Base-by-base conservation (phyloP, 2,113 vertebrate species). In the Pogona vitticeps region DNA sequence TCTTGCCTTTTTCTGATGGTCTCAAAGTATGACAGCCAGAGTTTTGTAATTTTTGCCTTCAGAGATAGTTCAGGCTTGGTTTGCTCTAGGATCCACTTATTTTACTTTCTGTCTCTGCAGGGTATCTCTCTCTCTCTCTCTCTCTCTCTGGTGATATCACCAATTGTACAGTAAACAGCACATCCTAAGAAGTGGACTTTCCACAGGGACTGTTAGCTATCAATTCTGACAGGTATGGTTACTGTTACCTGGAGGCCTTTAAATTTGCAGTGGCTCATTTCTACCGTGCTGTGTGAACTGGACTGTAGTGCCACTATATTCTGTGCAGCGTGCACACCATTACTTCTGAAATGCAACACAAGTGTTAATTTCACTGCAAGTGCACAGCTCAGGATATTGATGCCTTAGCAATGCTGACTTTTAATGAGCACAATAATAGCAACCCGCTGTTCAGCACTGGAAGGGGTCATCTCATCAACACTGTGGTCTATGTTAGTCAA, bases 391-490 rank as follows among this genome's bases (percentile, higher is more conserved):
- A 52, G n/a, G 42, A 73, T 81, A 67, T 31, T 86, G 78, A 81
- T 56, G 40, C 15, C 71, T n/a, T 52, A 56, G 42, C 58, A 67
- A 76, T 76, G 71, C 70, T 87, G 71, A 82, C 5, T 82, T 86
- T 87, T 87, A 76, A 82, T 56, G 59, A 75, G 42, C n/a, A 52
- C n/a, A 36, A 40, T 76, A 75, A 87, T 67, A 67, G 78, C 38
- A 81, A 42, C 59, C 85, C 40, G 36, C 85, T 86, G 85, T 67
- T 65, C 36, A 75, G 71, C 71, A 31, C 40, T 31, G 79, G 68
- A 86, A 76, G 90, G 92, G 85, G 90, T 86, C 83, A 88, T 86
- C 59, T 94, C 78, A 90, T 90, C 91, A 89, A 92, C 91, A 6
- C 88, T 93, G 79, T 89, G 36, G 52, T 91, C 61, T 82, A 89